phyloP scores from a whole-genome alignment of 2,113 vertebrate species.

The Gallinago paraguaiae region DNA sequence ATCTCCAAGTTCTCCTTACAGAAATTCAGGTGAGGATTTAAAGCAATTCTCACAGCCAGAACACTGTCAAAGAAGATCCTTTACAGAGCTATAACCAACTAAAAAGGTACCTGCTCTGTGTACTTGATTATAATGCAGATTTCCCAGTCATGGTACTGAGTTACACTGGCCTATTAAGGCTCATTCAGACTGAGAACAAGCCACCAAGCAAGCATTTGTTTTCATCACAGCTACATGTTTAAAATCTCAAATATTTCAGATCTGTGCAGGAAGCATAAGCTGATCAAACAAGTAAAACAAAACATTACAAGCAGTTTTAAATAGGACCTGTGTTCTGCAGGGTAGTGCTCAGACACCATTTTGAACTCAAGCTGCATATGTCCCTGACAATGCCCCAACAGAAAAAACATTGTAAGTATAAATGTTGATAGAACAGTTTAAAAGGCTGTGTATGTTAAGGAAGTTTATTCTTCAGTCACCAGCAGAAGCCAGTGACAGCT shows the following conservation, averaged over 20 bases:
- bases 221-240: background rate
- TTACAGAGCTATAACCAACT: background rate
- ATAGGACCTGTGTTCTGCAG: background rate
- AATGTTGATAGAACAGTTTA: too few relatives aligned
- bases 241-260: background rate
- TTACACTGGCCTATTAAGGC: background rate
- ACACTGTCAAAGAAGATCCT: background rate
- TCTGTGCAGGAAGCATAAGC: background rate
- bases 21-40: background rate
- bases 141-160: rapidly evolving
- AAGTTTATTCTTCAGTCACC: background rate
- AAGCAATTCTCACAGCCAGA: background rate
- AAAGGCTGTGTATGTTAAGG: background rate
- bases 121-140: background rate
- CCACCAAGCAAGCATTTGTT: background rate
- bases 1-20: background rate
- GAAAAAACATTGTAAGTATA: background rate
- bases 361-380: background rate
- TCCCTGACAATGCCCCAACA: background rate
- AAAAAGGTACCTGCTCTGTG: background rate
- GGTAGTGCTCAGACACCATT: background rate
- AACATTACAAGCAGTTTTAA: background rate
- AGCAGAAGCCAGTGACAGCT: background rate
- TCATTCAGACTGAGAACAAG: background rate
- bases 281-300: background rate